Base-by-base conservation (phyloP, 1,140 invertebrate genomes). In the Solenopsis fugax region DNA sequence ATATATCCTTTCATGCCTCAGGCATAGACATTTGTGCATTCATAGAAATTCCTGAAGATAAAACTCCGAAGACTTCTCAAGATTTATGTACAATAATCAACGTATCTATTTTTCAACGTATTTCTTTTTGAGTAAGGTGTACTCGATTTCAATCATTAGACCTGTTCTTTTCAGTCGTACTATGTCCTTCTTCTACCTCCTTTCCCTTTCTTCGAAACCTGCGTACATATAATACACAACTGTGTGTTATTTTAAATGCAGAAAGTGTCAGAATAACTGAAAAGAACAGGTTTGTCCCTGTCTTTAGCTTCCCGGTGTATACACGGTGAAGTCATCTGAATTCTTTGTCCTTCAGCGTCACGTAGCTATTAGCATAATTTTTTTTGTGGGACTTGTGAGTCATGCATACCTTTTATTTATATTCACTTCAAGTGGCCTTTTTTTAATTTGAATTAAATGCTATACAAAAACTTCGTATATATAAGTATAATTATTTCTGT, bases 171-270 rank as follows among this genome's bases (percentile, higher is more conserved):
- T 69, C 16, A 37, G 13, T 81, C 34, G 41, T 1, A 34, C 13
- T 65, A 34, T 1, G 3, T 4, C 13, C n/a, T 58, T 52, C 16
- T 24, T 24, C 24, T 80, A 2, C 9, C 24, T 18, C 24, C 13
- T 34, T 54, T 29, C 73, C 24, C 24, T 41, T 45, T 77, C 37
- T 48, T 21, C 41, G 29, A 60, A 62, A n/a, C 34, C 34, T 58
- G 37, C 56, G 18, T 13, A 37, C n/a, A n/a, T n/a, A n/a, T n/a
- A n/a, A n/a, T n/a, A n/a, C 45, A 67, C 24, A 41, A 37, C 10
- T 54, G 34, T 69, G 34, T 69, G 34, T 52, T 54, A 80, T 24
- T 67, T 71, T 54, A 54, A 69, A 81, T 54, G 48, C 34, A 69
- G 48, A 81, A 81, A 81, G n/a, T 41, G 34, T 71, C n/a, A 54